Evolutionary conservation across 2,888 invertebrate species (phyloP).

Genomic region (Pedicia rivosa): DNA sequence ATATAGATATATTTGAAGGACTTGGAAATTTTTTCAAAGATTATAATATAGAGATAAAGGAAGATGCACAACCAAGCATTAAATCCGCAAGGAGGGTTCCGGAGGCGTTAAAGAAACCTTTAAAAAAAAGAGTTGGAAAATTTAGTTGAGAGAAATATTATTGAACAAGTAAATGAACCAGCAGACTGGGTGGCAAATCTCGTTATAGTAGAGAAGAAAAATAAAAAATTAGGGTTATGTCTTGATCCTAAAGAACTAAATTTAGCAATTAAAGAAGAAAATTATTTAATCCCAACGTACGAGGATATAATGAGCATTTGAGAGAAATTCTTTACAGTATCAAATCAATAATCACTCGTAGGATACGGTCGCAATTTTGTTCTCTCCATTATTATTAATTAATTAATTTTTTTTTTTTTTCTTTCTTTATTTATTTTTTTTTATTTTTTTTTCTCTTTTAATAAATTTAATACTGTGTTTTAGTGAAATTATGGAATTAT

Average conservation of each 20-base stretch:
- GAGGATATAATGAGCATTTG: constrained; percentile 13
- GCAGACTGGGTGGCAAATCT: constrained; percentile 9
- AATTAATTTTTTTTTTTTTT: too few species aligned
- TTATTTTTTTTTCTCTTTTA: too few species aligned
- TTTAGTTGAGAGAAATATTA: constrained; percentile 1
- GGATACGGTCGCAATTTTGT: too few species aligned
- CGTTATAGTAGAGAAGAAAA: constrained; percentile 15
- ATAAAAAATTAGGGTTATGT: constrained; percentile 15
- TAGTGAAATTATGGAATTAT: too few species aligned
- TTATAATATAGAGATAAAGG: constrained; percentile 4
- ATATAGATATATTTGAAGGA: constrained; percentile 2
- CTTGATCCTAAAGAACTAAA: constrained; percentile 16
- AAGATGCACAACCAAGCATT: neutral
- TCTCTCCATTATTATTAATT: too few species aligned
- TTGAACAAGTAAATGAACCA: constrained; percentile 10
- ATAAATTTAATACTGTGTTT: too few species aligned
- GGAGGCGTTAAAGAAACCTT: neutral
- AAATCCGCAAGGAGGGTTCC: constrained; percentile 3
- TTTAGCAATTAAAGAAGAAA: constrained; percentile 12
- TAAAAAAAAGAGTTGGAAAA: constrained; percentile 2
- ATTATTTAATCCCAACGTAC: constrained; percentile 14
- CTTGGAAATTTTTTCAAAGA: constrained; percentile 3
- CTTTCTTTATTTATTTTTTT: too few species aligned
- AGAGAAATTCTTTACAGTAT: constrained; percentile 14
- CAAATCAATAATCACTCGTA: too few species aligned